phyloP scores from a whole-genome alignment of 2,888 invertebrate genomes.

The Lacanobia oleracea region DNA sequence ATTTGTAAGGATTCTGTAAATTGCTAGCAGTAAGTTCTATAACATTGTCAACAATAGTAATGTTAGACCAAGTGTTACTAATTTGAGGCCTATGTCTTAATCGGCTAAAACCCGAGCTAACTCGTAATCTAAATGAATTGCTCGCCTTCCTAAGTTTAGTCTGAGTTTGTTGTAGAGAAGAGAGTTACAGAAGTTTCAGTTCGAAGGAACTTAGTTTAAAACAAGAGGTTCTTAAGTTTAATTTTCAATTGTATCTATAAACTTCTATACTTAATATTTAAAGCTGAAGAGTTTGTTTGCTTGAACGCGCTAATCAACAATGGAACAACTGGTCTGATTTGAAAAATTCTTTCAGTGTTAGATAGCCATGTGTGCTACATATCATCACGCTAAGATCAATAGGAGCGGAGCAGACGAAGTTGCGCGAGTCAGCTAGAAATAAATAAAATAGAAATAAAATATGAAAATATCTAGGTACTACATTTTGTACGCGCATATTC shows the following conservation, averaged over 20 bases:
- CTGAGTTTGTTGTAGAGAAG: conserved; percentile 4
- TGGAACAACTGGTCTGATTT: too few species aligned
- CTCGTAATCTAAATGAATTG: conserved; percentile 53
- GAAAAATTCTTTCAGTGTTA: too few species aligned
- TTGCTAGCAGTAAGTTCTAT: background rate
- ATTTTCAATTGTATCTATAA: conserved; percentile 14
- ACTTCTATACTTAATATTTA: too few species aligned
- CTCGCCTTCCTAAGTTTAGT: conserved; percentile 35
- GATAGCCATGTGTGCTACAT: too few species aligned
- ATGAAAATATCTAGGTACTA: too few species aligned
- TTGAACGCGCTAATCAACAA: too few species aligned
- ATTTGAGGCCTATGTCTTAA: conserved; percentile 24
- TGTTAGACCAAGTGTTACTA: conserved; percentile 15
- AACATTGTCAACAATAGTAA: background rate
- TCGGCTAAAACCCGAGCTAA: conserved; percentile 19
- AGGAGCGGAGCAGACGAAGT: too few species aligned
- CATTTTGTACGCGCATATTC: too few species aligned
- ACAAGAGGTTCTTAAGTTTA: background rate
- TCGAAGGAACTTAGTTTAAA: background rate
- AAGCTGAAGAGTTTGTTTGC: too few species aligned
- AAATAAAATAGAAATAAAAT: too few species aligned
- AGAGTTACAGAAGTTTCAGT: conserved; percentile 50
- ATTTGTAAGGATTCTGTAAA: conserved; percentile 4
- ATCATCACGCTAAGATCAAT: too few species aligned
- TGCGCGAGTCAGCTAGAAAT: too few species aligned